phyloP scores from a whole-genome alignment of 2,888 invertebrate species.

The Lithophane ornitopus region DNA sequence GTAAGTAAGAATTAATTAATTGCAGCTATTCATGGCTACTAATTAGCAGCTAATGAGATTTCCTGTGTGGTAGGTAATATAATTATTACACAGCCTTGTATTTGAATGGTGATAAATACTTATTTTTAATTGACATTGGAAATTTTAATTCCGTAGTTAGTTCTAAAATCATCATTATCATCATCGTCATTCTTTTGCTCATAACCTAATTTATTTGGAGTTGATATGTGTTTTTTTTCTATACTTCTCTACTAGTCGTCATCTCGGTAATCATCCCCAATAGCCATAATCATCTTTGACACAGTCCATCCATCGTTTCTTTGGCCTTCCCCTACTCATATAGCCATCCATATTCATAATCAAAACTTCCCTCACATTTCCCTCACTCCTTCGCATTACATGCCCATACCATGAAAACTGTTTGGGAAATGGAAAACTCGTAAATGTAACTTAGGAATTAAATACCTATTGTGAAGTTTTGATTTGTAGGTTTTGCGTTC shows the following conservation, averaged over 20 bases:
- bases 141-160: not conserved
- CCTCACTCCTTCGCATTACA: too few species aligned
- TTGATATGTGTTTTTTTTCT: not conserved
- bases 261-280: not conserved
- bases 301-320: too few species aligned
- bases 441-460: not conserved
- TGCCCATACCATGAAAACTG: not conserved
- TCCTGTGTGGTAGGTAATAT: slow-evolving; percentile 34
- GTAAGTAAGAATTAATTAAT: slow-evolving; percentile 32
- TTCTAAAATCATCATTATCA: not conserved
- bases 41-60: slow-evolving; percentile 42
- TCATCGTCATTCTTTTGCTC: not conserved
- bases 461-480: not conserved
- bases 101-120: slow-evolving; percentile 8
- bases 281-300: too few species aligned
- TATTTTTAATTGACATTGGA: not conserved
- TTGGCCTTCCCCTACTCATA: too few species aligned
- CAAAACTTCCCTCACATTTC: too few species aligned
- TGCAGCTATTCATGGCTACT: slow-evolving; percentile 31
- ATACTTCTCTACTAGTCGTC: not conserved
- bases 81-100: slow-evolving; percentile 9
- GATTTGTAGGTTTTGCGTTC: not conserved
- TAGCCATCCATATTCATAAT: too few species aligned
- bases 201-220: not conserved
- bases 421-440: not conserved